Conservation (phyloP, 2,113 vertebrate genomes). For the Chaenocephalus aceratus region DNA sequence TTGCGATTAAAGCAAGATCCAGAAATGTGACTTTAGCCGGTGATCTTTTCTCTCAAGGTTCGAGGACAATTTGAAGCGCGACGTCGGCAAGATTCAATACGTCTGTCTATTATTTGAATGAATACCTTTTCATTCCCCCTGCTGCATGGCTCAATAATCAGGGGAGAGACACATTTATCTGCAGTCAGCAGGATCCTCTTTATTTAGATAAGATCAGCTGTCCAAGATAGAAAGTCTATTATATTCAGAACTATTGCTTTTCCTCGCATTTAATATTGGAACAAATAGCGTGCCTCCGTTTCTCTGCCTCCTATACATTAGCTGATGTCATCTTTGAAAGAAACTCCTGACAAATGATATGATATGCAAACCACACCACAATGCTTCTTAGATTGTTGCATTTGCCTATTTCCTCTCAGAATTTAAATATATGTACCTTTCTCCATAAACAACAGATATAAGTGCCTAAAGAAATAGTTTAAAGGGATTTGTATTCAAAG, state of each 20-base stretch:
- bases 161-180: background rate
- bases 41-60: no score
- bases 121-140: background rate
- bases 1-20: no score
- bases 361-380: background rate
- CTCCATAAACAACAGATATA: background rate
- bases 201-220: background rate
- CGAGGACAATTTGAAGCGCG: no score
- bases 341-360: background rate
- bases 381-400: no score
- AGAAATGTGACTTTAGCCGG: no score
- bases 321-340: background rate
- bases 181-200: background rate
- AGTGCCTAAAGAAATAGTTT: background rate
- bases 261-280: background rate
- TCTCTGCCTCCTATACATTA: constrained; percentile 11
- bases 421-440: background rate
- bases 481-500: no score
- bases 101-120: background rate
- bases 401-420: background rate
- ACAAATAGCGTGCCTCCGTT: background rate
- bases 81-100: no score
- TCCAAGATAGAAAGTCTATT: background rate
- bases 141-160: background rate
- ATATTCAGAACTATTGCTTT: background rate